Conservation (phyloP, 2,113 vertebrate genomes). For the Martes martes region DNA sequence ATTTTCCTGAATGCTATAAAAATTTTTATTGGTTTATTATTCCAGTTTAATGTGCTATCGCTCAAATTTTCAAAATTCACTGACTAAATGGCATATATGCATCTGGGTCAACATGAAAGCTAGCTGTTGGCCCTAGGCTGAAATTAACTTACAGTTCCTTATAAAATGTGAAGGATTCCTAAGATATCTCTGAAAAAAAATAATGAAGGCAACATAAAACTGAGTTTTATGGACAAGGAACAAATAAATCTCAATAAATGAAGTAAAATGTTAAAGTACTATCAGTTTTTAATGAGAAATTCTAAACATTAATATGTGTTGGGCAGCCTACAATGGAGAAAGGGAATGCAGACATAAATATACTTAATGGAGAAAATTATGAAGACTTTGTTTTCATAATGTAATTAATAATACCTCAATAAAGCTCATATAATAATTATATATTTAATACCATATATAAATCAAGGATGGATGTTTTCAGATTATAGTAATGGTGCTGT, state of each 20-base stretch:
- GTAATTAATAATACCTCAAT: not conserved
- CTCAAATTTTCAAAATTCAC: constrained; percentile 57
- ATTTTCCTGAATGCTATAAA: constrained; percentile 62
- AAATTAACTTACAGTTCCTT: constrained; percentile 47
- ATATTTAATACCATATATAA: not conserved
- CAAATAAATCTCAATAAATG: constrained; percentile 52
- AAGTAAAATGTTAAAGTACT: constrained; percentile 46
- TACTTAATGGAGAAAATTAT: not conserved
- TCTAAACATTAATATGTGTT: not conserved
- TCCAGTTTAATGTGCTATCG: constrained; percentile 54
- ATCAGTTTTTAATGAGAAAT: not conserved
- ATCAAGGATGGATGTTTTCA: not conserved
- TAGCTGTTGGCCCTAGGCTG: constrained; percentile 29
- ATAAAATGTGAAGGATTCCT: constrained; percentile 36
- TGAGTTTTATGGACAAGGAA: constrained; percentile 47
- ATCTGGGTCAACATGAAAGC: constrained; percentile 41
- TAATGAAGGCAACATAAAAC: constrained; percentile 53
- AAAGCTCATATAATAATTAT: not conserved
- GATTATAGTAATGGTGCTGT: not conserved
- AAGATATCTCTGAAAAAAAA: constrained; percentile 37
- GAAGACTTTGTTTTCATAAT: not conserved
- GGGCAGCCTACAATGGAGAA: not conserved
- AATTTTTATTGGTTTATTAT: constrained; percentile 61
- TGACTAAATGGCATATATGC: constrained; percentile 26
- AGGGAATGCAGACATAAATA: not conserved